Evolutionary conservation across 2,113 vertebrate genomes (phyloP).

Genomic region (Brachionichthys hirsutus): DNA sequence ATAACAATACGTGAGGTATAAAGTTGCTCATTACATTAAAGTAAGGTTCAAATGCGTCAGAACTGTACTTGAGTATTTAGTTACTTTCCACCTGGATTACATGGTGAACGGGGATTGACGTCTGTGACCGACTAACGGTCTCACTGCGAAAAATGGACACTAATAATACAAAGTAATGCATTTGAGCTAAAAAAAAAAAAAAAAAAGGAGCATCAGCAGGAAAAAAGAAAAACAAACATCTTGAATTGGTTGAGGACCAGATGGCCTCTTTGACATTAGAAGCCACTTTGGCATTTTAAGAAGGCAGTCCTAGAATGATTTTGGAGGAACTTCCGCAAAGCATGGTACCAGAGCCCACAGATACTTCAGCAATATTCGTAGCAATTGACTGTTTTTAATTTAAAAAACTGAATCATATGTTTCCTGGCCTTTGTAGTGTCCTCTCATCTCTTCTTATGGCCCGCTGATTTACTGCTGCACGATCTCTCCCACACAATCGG

Average conservation of each 20-base stretch:
- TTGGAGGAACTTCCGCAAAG: conserved; percentile 77
- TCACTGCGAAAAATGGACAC: conserved; percentile 31
- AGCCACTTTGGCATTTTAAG: conserved; percentile 73
- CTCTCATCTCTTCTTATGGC: conserved; percentile 29
- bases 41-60: no score
- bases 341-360: conserved; percentile 73
- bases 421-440: conserved; percentile 43
- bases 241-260: conserved; percentile 77
- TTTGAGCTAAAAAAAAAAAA: conserved; percentile 62
- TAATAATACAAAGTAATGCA: conserved; percentile 42
- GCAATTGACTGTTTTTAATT: conserved; percentile 77
- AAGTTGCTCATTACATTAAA: no score
- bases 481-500: conserved; percentile 29
- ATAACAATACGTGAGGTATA: no score
- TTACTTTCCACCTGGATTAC: neutral
- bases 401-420: conserved; percentile 80
- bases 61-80: neutral
- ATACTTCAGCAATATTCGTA: conserved; percentile 78
- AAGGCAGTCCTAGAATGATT: conserved; percentile 72
- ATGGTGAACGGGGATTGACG: neutral
- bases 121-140: conserved; percentile 1
- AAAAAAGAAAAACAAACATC: conserved; percentile 71
- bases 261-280: conserved; percentile 77
- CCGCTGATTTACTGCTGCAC: conserved; percentile 53
- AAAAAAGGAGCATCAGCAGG: conserved; percentile 45